Evolutionary conservation across 2,888 invertebrate genomes (phyloP).

Genomic region (Kuschelorhynchus macadamiae): DNA sequence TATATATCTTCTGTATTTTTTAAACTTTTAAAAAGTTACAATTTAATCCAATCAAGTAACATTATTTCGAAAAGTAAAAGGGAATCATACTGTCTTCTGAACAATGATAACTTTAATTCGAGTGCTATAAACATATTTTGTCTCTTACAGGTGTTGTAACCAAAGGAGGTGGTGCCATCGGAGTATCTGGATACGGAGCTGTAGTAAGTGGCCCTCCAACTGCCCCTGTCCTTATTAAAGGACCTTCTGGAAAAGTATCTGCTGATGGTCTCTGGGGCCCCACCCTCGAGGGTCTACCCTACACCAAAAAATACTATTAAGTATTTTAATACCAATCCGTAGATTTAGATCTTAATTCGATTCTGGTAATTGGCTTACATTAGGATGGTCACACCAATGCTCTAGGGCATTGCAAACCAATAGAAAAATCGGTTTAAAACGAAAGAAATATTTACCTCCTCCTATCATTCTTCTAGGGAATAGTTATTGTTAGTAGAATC

Average conservation of each 20-base stretch:
- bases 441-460: background rate
- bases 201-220: constrained; percentile 60
- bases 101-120: no score
- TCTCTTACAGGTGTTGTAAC: constrained; percentile 33
- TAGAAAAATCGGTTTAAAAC: background rate
- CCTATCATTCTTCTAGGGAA: background rate
- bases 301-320: constrained; percentile 24
- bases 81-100: no score
- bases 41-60: no score
- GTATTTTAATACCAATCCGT: background rate
- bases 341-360: background rate
- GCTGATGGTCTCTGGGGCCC: constrained; percentile 48
- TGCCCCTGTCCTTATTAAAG: constrained; percentile 37
- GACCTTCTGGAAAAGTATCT: constrained; percentile 43
- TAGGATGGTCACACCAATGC: background rate
- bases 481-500: background rate
- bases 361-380: background rate
- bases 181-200: constrained; percentile 58
- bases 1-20: no score
- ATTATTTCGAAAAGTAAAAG: no score
- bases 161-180: constrained; percentile 44
- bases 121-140: no score
- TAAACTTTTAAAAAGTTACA: no score
- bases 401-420: constrained; percentile 7
- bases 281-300: constrained; percentile 37